Percentiles rank a stretch among this genome's conserved stretches.
Conservation (phyloP, 2,113 vertebrate genomes). For the Microtus montanus region DNA sequence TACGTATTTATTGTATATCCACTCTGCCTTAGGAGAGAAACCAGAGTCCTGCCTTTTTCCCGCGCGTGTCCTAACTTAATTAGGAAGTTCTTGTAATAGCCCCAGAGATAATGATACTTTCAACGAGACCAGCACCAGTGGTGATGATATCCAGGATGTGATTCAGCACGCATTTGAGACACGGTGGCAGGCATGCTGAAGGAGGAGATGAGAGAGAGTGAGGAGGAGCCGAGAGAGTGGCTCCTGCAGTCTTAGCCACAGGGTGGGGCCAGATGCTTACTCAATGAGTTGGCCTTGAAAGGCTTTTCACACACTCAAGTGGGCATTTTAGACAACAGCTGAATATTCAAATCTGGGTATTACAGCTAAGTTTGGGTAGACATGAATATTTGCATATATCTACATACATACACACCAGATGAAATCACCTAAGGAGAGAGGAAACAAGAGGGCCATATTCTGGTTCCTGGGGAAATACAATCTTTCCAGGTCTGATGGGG, state of each 20-base stretch:
- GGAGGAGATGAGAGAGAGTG: background rate
- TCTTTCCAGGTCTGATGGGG: background rate
- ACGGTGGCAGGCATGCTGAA: background rate
- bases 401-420: background rate
- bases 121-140: background rate
- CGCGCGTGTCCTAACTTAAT: background rate
- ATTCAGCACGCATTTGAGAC: constrained; percentile 1
- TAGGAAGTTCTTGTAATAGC: background rate
- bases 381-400: constrained; percentile 9
- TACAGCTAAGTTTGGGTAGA: background rate
- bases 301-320: background rate
- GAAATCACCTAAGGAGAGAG: constrained; percentile 26
- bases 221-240: background rate
- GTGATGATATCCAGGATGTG: background rate
- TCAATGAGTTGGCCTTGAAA: background rate
- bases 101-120: background rate
- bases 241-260: background rate
- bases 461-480: background rate
- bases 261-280: background rate
- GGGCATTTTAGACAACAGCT: background rate
- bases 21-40: background rate
- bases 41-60: background rate
- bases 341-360: background rate
- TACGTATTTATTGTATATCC: background rate
- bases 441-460: background rate